Base-by-base conservation (phyloP, 1,140 invertebrate species). In the Bactericera cockerelli region DNA sequence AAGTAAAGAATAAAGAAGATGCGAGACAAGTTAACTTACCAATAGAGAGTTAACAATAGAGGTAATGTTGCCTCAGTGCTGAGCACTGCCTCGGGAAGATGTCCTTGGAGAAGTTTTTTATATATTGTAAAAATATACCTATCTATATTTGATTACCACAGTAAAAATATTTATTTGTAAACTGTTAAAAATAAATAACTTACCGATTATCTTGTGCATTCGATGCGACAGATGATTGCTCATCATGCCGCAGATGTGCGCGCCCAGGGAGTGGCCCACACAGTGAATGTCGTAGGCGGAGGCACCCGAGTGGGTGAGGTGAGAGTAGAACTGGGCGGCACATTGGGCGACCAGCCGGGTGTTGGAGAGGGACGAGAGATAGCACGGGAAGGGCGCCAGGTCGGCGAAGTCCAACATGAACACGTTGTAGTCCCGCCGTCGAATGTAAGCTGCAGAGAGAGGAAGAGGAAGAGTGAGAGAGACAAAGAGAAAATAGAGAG, bases 401-500 rank as follows among this genome's bases (percentile, higher is more conserved):
- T 73, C 70, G 28, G 76, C 72, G 83, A 84, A 88, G 67, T 87
- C 83, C 25, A 87, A 77, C 59, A 81, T 81, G 65, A 88, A 84
- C 33, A 87, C 81, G 69, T 88, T 88, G 68, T 82, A 83, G 66
- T 85, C 80, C 16, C 76, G 75, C 24, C 77, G 71, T 1, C 76
- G 76, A 55, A 84, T 65, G 67, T 82, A 85, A 1, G 82, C 83
- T 86, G 71, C 16, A 70, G 71, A 38, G 19, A 62, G 63, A 65
- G n/a, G n/a, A n/a, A n/a, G n/a, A n/a, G n/a, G n/a, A n/a, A n/a
- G n/a, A n/a, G n/a, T n/a, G n/a, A n/a, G n/a, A n/a, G n/a, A n/a
- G n/a, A n/a, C n/a, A n/a, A n/a, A n/a, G n/a, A n/a, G n/a, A n/a
- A n/a, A n/a, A n/a, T n/a, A n/a, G n/a, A n/a, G n/a, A n/a, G n/a